These are phyloP conservation scores for Hetaerina americana DNA, from an alignment of 1,140 invertebrate genomes.

Conservation along the genomic window DNA sequence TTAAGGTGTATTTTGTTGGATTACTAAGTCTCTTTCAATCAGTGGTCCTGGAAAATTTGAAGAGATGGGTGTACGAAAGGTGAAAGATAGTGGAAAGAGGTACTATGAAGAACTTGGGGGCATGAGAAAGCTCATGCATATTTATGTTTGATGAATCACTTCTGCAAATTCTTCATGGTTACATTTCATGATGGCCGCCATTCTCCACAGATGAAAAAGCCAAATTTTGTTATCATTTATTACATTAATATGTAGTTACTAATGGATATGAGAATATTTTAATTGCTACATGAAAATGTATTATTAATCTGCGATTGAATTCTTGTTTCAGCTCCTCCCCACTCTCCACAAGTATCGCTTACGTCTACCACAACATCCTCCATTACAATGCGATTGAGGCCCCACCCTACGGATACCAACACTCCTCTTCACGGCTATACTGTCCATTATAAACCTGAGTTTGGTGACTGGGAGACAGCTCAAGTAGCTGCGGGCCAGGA, in stretches of 20 bases:
- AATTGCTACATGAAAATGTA: not conserved
- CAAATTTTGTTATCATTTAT: constrained; percentile 5
- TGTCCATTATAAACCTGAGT: constrained; percentile 85
- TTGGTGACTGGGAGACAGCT: constrained; percentile 80
- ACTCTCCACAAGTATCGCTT: constrained; percentile 64
- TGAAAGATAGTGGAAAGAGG: no score
- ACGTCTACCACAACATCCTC: constrained; percentile 72
- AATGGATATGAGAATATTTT: not conserved
- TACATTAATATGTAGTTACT: constrained; percentile 3
- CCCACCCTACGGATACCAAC: constrained; percentile 50
- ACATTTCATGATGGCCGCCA: no score
- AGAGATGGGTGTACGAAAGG: no score
- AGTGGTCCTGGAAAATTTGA: no score
- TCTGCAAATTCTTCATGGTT: no score
- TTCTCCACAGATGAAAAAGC: not conserved
- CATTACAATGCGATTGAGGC: constrained; percentile 64
- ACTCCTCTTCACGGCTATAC: constrained; percentile 74
- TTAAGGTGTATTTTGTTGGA: no score
- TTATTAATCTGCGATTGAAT: not conserved
- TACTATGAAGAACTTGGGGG: no score
- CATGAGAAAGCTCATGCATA: no score
- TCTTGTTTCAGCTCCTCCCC: constrained; percentile 53
- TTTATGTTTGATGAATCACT: no score
- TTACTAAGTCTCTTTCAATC: no score
- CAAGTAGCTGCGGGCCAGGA: constrained; percentile 36